Percentiles rank a stretch among this genome's conserved stretches.
phyloP scores from a whole-genome alignment of 2,797 vertebrate species.

The Pelobates cultripes region DNA sequence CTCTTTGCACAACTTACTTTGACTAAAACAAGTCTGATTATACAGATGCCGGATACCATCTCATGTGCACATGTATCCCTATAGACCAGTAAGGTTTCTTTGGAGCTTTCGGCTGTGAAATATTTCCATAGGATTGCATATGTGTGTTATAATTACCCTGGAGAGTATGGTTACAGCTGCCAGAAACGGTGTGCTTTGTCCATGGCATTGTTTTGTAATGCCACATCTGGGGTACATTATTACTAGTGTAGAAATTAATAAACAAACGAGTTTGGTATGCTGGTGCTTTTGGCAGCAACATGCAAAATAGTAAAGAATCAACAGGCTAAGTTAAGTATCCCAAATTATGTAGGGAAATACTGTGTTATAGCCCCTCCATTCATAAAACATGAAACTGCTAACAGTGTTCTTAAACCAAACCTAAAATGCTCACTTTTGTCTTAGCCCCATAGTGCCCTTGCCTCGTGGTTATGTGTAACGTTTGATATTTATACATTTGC shows the following conservation, averaged over 20 bases:
- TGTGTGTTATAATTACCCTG: conserved; percentile 1
- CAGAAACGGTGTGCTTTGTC: conserved; percentile 2
- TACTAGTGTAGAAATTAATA: neutral
- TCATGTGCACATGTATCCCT: neutral
- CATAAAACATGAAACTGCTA: too few relatives aligned
- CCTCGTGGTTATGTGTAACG: too few relatives aligned
- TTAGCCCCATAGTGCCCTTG: too few relatives aligned
- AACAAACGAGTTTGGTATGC: neutral
- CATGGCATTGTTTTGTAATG: neutral
- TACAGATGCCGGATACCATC: neutral
- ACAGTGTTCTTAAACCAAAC: too few relatives aligned
- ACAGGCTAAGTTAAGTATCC: too few relatives aligned
- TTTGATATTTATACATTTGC: too few relatives aligned
- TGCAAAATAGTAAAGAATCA: too few relatives aligned
- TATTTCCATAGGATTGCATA: conserved; percentile 20
- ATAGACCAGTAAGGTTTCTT: neutral
- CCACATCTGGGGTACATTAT: neutral
- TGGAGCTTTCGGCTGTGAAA: conserved; percentile 16
- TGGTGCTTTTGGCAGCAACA: neutral
- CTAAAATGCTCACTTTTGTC: too few relatives aligned
- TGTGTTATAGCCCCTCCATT: too few relatives aligned
- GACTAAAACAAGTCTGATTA: neutral
- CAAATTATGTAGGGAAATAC: too few relatives aligned
- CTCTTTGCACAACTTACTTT: neutral
- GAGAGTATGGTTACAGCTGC: conserved; percentile 19